Conservation (phyloP, 2,113 vertebrate species). For the Erythrolamprus reginae region DNA sequence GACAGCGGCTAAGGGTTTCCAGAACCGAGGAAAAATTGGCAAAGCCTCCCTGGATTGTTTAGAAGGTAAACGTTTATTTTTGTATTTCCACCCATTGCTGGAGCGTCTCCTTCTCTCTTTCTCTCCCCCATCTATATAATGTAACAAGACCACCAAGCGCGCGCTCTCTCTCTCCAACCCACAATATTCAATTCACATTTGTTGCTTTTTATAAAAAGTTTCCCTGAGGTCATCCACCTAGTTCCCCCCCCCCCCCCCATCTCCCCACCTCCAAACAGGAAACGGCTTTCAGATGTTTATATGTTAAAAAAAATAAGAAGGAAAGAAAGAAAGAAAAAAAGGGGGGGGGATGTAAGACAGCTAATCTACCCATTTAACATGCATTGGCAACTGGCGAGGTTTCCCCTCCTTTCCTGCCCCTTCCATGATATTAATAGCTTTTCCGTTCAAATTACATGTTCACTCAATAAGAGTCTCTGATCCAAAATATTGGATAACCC, state of each 20-base stretch:
- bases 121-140: conserved; percentile 69
- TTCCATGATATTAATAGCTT: conserved; percentile 23
- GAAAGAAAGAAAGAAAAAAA: conserved; percentile 7
- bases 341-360: conserved; percentile 50
- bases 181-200: conserved; percentile 76
- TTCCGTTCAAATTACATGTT: conserved; percentile 14
- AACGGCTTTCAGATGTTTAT: conserved; percentile 76
- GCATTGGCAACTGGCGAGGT: conserved; percentile 48
- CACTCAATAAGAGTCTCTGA: background rate
- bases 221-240: conserved; percentile 70
- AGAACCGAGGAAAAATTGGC: conserved; percentile 86
- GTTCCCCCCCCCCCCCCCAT: conserved; percentile 17
- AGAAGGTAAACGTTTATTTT: conserved; percentile 96
- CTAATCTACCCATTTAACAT: conserved; percentile 63
- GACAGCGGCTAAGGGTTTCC: conserved; percentile 94
- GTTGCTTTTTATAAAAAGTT: conserved; percentile 55
- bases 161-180: conserved; percentile 48
- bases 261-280: conserved; percentile 61
- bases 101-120: conserved; percentile 66
- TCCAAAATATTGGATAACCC: background rate
- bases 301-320: conserved; percentile 43
- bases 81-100: conserved; percentile 63
- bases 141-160: conserved; percentile 84
- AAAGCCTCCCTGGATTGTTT: conserved; percentile 89
- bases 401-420: background rate